Evolutionary conservation across 1,140 invertebrate genomes (phyloP), one percentile per base, ranked within the genome.

Genomic region (Drosophila guanche): DNA sequence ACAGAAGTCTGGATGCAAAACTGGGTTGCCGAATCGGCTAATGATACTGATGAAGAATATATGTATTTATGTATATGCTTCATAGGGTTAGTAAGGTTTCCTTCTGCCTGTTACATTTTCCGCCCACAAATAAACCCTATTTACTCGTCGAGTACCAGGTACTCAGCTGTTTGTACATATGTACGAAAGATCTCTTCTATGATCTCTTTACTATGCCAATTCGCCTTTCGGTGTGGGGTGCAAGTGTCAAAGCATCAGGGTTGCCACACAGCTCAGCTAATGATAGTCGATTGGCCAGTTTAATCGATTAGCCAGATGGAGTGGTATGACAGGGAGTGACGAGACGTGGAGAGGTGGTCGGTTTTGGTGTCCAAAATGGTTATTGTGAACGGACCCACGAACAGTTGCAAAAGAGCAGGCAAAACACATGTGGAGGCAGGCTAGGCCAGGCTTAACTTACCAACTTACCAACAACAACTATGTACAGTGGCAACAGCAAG

Each of bases 401-500:
- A 79, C 61, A 85, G 81, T 80, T 72, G 76, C 77, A 80, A 80
- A 80, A 80, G 59, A 76, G 33, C 80, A 54, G 43, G 27, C 42
- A 81, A 80, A 80, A 56, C 72, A 84, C 63, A 86, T 76, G 81
- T 72, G 79, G 66, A 48, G 50, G n/a, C 41, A 47, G 45, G 45
- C 45, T 3, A 20, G 22, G 45, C 45, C 16, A 46, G 22, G 22
- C 10, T 6, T 53, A 20, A 58, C 67, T 37, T 37, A 37, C 10
- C 63, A 76, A 84, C 80, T 84, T 84, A 86, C 80, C 81, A 80
- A 80, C 81, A 80, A 80, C 72, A 84, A 76, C 74, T 68, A 37
- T 22, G 47, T 12, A 25, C n/a, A 50, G n/a, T n/a, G 48, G 23
- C 8, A 33, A 29, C 10, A 51, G 25, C 48, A 42, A 22, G 33